Conservation (phyloP, 1,140 invertebrate species). For the Listronotus bonariensis region DNA sequence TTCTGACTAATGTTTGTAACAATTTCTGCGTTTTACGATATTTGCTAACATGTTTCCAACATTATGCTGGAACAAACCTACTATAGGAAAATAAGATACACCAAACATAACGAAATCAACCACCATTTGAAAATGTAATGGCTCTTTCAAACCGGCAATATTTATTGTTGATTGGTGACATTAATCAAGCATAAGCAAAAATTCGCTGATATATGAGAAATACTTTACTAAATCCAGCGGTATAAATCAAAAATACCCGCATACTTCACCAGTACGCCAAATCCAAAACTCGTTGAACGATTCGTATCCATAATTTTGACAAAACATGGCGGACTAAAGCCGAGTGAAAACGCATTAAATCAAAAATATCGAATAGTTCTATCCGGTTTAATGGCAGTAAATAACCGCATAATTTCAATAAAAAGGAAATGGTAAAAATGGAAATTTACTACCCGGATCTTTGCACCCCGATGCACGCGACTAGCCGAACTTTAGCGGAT, state of each 20-base stretch:
- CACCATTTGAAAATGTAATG: constrained; percentile 8
- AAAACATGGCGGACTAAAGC: constrained; percentile 30
- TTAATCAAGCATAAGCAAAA: constrained; percentile 33
- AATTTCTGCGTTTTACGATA: no score
- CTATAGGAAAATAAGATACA: background rate
- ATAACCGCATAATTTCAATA: constrained; percentile 45
- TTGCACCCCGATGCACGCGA: constrained; percentile 34
- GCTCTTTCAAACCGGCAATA: constrained; percentile 18
- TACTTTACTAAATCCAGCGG: constrained; percentile 15
- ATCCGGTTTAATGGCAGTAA: constrained; percentile 43
- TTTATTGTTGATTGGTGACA: constrained; percentile 23
- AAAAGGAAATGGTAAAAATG: constrained; percentile 43
- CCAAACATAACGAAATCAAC: background rate
- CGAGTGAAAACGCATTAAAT: constrained; percentile 38
- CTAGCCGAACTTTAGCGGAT: constrained; percentile 12
- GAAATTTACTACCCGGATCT: constrained; percentile 39
- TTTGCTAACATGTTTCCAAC: no score
- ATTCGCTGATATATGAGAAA: constrained; percentile 26
- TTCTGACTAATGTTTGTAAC: no score
- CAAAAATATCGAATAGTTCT: constrained; percentile 42
- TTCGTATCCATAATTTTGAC: constrained; percentile 37
- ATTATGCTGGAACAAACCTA: no score
- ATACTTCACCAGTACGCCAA: constrained; percentile 29
- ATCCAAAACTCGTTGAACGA: constrained; percentile 37
- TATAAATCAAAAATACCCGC: constrained; percentile 28